Evolutionary conservation across 2,797 vertebrate species (phyloP), one percentile per base, ranked within the genome.

Genomic region (Avahi laniger): DNA sequence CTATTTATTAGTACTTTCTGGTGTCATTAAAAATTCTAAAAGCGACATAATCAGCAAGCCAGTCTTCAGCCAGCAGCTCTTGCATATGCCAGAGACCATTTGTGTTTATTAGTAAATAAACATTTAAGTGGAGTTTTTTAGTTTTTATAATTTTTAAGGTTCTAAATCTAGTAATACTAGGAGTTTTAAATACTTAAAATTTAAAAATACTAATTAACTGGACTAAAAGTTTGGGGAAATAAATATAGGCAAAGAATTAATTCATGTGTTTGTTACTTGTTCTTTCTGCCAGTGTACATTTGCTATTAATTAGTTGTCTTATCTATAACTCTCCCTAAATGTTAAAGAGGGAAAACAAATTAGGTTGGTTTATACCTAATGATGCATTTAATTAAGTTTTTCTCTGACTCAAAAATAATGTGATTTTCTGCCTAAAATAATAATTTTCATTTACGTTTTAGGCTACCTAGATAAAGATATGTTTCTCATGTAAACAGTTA

Each of bases 401-500:
- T 95, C 43, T 92, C n/a, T 94, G 46, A 94, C 41, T 95, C n/a
- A 92, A 78, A 89, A 94, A 78, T 76, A 93, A 33, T 35, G 82
- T 13, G 33, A 26, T 75, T 91, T 97, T 94, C 59, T 95, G 28
- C 70, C 80, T 96, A 43, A 89, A 89, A 93, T 33, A 78, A 14
- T 79, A 76, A 85, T 73, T 97, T 93, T 97, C 20, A 72, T 86
- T 89, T 92, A 86, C 38, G 43, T 69, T 93, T 95, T 94, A 43
- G 38, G 76, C 80, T 85, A 35, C 28, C 24, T 93, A 79, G 73
- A 18, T 96, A 73, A 92, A 83, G 26, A 91, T 85, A 96, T 87
- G 30, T 89, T 94, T 93, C 72, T 76, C 12, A 3, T 96, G 75
- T 87, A 94, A 95, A 70, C 54, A 67, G 22, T 59, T 93, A 18